Evolutionary conservation across 2,888 invertebrate species (phyloP).

Genomic region (Lysandra bellargus): DNA sequence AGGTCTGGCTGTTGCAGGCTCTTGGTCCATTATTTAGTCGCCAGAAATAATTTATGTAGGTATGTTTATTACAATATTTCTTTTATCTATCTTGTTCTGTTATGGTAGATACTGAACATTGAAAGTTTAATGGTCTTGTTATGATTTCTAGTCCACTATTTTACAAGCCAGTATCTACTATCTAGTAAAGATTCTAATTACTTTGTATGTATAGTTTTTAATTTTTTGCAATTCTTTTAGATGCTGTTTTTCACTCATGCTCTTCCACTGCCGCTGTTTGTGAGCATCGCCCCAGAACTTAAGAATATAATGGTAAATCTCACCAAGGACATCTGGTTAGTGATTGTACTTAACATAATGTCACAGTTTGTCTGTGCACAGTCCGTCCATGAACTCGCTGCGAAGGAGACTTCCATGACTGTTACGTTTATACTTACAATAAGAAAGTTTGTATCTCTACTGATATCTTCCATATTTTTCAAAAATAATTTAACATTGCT

Average conservation of each 20-base stretch:
- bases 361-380: conserved; percentile 67
- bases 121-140: too few relatives aligned
- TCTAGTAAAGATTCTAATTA: too few relatives aligned
- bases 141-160: too few relatives aligned
- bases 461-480: conserved; percentile 68
- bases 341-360: conserved; percentile 58
- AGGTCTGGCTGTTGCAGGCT: too few relatives aligned
- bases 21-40: too few relatives aligned
- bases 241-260: conserved; percentile 72
- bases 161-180: too few relatives aligned
- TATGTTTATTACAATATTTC: too few relatives aligned
- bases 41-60: too few relatives aligned
- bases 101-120: too few relatives aligned
- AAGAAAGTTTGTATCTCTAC: conserved; percentile 65
- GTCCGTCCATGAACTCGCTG: conserved; percentile 66
- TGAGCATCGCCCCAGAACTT: conserved; percentile 59
- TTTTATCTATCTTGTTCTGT: too few relatives aligned
- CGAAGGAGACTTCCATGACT: conserved; percentile 66
- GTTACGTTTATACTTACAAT: conserved; percentile 70
- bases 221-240: conserved; percentile 50
- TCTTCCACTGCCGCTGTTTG: conserved; percentile 64
- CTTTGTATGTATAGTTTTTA: too few relatives aligned
- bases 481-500: conserved; percentile 66
- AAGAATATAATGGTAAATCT: conserved; percentile 48
- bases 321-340: conserved; percentile 53